Conservation (phyloP, 2,888 invertebrate species). For the Drosophila ustulata region DNA sequence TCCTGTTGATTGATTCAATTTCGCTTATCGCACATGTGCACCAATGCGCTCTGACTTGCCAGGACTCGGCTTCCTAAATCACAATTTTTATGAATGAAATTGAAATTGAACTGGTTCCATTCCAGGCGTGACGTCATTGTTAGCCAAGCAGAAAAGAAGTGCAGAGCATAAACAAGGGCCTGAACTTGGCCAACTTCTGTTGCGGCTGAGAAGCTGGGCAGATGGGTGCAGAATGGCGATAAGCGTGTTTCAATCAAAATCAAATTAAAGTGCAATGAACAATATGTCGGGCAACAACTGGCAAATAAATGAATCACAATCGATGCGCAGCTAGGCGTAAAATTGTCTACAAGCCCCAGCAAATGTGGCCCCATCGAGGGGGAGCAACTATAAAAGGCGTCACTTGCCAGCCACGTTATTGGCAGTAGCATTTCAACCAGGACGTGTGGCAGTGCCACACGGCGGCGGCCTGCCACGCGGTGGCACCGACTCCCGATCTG, state of each 20-base stretch:
- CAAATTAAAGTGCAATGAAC: slow-evolving; percentile 77
- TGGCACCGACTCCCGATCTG: no score
- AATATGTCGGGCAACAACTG: slow-evolving; percentile 52
- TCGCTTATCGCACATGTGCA: slow-evolving; percentile 80
- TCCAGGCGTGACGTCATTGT: not conserved
- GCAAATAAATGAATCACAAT: slow-evolving; percentile 64
- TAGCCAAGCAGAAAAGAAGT: not conserved
- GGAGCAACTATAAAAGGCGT: slow-evolving; percentile 60
- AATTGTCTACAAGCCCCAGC: slow-evolving; percentile 54
- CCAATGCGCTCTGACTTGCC: slow-evolving; percentile 59
- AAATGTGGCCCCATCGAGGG: slow-evolving; percentile 49
- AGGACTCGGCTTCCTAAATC: slow-evolving; percentile 7
- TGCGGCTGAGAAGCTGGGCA: not conserved
- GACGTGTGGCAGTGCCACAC: slow-evolving; percentile 13
- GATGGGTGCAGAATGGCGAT: slow-evolving; percentile 68
- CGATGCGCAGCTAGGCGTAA: slow-evolving; percentile 72
- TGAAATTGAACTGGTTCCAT: slow-evolving; percentile 4
- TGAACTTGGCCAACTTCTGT: no score
- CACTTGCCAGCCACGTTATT: slow-evolving; percentile 16
- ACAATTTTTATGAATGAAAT: slow-evolving; percentile 71
- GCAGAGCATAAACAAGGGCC: not conserved
- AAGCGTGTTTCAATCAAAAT: slow-evolving; percentile 74
- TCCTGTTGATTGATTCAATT: slow-evolving; percentile 76
- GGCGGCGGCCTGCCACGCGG: no score
- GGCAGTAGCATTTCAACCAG: slow-evolving; percentile 44